Evolutionary conservation across 2,888 invertebrate genomes (phyloP).

Genomic region (Panorpa germanica): DNA sequence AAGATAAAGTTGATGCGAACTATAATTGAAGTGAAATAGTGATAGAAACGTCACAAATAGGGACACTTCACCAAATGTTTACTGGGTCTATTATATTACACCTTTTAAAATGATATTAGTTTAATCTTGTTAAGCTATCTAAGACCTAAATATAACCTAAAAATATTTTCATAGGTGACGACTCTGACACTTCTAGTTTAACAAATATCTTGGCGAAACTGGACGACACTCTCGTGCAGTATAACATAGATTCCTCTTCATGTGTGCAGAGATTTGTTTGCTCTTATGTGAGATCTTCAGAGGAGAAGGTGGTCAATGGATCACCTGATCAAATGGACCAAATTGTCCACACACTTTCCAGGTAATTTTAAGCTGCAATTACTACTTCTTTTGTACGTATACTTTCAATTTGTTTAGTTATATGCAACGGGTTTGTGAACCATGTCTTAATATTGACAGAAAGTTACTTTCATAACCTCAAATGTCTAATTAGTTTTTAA

Average conservation of each 20-base stretch:
- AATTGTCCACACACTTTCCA: conserved; percentile 37
- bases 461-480: too few species aligned
- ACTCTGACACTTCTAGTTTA: conserved; percentile 34
- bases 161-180: conserved; percentile 28
- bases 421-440: too few species aligned
- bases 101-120: too few species aligned
- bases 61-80: too few species aligned
- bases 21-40: too few species aligned
- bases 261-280: conserved; percentile 54
- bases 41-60: too few species aligned
- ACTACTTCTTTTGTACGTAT: conserved; percentile 15
- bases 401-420: not conserved
- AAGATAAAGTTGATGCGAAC: too few species aligned
- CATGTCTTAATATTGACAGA: too few species aligned
- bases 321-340: conserved; percentile 43
- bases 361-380: conserved; percentile 25
- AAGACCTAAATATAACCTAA: not conserved
- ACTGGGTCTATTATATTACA: too few species aligned
- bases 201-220: conserved; percentile 42
- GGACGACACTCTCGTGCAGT: conserved; percentile 43
- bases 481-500: too few species aligned
- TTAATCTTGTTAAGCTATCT: too few species aligned
- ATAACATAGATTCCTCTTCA: conserved; percentile 51
- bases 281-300: conserved; percentile 51
- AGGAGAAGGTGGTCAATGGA: conserved; percentile 38